phyloP scores from a whole-genome alignment of 2,113 vertebrate genomes.

The Dolichotis patagonum region DNA sequence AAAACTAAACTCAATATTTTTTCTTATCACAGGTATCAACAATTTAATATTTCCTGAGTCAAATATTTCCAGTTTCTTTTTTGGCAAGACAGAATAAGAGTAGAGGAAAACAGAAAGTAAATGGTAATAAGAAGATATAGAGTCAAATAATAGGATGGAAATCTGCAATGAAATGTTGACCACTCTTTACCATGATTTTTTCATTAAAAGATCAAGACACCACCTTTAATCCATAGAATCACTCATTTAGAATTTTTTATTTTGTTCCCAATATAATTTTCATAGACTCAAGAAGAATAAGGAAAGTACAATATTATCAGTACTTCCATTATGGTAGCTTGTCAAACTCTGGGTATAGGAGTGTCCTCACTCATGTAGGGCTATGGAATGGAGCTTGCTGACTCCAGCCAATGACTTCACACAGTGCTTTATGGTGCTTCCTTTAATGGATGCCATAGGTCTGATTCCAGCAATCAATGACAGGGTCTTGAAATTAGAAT shows the following conservation, averaged over 20 bases:
- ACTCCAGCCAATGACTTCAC: neutral
- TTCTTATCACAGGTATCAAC: neutral
- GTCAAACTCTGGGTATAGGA: neutral
- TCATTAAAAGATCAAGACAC: neutral
- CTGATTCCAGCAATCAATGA: neutral
- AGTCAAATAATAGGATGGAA: neutral
- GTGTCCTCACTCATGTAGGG: neutral
- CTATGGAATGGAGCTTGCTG: neutral
- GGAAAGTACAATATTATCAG: neutral
- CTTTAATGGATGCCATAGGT: neutral
- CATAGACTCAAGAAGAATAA: neutral
- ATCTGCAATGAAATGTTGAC: neutral
- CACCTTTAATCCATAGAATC: neutral
- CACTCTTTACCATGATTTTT: neutral
- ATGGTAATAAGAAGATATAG: neutral
- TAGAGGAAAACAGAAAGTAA: neutral
- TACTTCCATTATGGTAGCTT: neutral
- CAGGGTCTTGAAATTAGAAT: neutral
- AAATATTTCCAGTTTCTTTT: neutral
- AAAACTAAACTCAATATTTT: constrained; percentile 46
- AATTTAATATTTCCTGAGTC: neutral
- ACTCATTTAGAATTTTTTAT: neutral
- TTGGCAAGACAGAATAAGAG: neutral
- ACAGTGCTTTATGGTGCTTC: neutral
- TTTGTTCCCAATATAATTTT: constrained; percentile 48